phyloP scores from a whole-genome alignment of 1,140 invertebrate genomes.

The Neodiprion fabricii region DNA sequence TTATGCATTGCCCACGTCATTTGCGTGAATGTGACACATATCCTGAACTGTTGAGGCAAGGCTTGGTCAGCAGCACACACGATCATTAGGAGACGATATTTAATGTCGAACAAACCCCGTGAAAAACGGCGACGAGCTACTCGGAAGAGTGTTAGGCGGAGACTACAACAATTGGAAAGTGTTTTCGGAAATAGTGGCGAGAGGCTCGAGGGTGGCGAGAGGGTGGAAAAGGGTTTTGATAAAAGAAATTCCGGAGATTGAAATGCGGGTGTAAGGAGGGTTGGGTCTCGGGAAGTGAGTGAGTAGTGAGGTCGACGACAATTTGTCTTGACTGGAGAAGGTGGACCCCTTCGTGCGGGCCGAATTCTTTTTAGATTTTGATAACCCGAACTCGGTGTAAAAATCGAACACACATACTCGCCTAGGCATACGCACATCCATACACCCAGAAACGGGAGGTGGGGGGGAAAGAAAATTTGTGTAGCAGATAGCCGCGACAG shows the following conservation, averaged over 20 bases:
- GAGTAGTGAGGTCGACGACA: background rate
- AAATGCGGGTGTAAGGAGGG: slow-evolving; percentile 49
- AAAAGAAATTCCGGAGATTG: slow-evolving; percentile 31
- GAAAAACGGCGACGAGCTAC: background rate
- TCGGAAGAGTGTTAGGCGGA: background rate
- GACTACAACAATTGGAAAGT: background rate
- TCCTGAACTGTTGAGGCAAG: slow-evolving; percentile 33
- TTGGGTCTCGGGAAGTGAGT: slow-evolving; percentile 36
- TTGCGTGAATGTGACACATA: slow-evolving; percentile 38
- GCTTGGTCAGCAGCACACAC: slow-evolving; percentile 22
- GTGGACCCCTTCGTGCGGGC: too few species aligned
- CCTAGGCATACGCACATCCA: too few species aligned
- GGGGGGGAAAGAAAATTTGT: background rate
- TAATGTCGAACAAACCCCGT: background rate
- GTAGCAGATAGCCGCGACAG: background rate
- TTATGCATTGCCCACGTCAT: slow-evolving; percentile 33
- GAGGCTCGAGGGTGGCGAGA: background rate
- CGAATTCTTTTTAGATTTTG: too few species aligned
- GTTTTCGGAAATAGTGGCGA: background rate
- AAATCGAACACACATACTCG: background rate
- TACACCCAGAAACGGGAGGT: background rate
- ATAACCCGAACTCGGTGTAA: background rate
- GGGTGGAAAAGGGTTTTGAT: slow-evolving; percentile 11
- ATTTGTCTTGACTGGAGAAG: too few species aligned
- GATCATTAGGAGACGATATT: background rate